Percentiles rank a stretch among this genome's conserved stretches.
Evolutionary conservation across 2,888 invertebrate species (phyloP).

Genomic region (Oxystoma pomonae): DNA sequence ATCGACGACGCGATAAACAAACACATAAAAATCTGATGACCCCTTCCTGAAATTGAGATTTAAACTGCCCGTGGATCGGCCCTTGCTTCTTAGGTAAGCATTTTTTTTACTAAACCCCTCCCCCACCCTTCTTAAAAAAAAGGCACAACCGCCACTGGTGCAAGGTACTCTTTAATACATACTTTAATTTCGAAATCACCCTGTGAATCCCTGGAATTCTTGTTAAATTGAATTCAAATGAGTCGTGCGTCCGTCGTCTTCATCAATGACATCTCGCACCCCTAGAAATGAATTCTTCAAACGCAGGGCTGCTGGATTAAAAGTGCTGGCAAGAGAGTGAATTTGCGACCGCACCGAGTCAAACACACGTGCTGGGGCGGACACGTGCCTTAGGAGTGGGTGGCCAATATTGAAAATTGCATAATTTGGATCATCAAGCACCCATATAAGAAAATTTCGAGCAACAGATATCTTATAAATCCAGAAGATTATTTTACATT

Average conservation of each 20-base stretch:
- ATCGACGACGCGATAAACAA: no score
- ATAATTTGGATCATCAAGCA: conserved; percentile 50
- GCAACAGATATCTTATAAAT: background rate
- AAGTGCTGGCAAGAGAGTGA: conserved; percentile 38
- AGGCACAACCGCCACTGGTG: no score
- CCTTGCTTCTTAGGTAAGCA: no score
- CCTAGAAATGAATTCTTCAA: conserved; percentile 8
- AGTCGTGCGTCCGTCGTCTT: background rate
- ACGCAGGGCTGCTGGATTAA: conserved; percentile 22
- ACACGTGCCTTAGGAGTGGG: conserved; percentile 49
- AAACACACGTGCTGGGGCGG: conserved; percentile 51
- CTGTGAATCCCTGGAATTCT: background rate
- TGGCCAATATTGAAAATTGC: conserved; percentile 53
- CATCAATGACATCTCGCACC: conserved; percentile 4
- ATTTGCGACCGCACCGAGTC: conserved; percentile 51
- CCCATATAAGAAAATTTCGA: conserved; percentile 29
- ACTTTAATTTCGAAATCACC: background rate
- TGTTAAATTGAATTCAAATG: background rate
- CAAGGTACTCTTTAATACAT: no score
- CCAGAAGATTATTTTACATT: no score
- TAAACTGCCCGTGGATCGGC: no score
- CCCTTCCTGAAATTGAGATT: no score
- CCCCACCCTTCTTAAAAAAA: no score
- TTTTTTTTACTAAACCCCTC: no score
- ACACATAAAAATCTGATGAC: no score